Percentiles rank a stretch among this genome's conserved stretches.
phyloP scores from a whole-genome alignment of 2,113 vertebrate species.

The Chaetops frenatus region DNA sequence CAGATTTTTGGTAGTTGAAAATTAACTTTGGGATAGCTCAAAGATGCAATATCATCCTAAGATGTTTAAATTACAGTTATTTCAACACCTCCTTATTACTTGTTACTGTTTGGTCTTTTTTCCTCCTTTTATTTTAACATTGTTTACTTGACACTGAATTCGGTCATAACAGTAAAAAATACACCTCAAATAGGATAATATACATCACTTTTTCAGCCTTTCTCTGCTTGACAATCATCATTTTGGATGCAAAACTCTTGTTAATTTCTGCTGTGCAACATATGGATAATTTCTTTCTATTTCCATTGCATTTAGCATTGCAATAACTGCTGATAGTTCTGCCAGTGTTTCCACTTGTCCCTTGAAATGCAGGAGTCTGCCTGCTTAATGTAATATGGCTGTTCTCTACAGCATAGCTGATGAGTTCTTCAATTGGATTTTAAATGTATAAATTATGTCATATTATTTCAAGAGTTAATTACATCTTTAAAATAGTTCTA shows the following conservation, averaged over 20 bases:
- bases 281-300: slow-evolving; percentile 54
- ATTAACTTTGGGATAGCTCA: background rate
- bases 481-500: background rate
- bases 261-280: slow-evolving; percentile 34
- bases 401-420: background rate
- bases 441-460: background rate
- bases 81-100: slow-evolving; percentile 4
- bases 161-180: slow-evolving; percentile 14
- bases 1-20: background rate
- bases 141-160: background rate
- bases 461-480: slow-evolving; percentile 13
- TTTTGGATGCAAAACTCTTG: slow-evolving; percentile 7
- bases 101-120: slow-evolving; percentile 15
- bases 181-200: slow-evolving; percentile 15
- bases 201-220: background rate
- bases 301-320: slow-evolving; percentile 20
- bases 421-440: background rate
- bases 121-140: background rate
- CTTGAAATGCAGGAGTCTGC: background rate
- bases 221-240: slow-evolving; percentile 4
- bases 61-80: slow-evolving; percentile 51
- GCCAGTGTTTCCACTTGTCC: background rate
- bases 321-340: slow-evolving; percentile 26
- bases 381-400: background rate
- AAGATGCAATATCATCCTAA: background rate